Base-by-base conservation (phyloP, 2,113 vertebrate species). In the Melanerpes aurifrons region DNA sequence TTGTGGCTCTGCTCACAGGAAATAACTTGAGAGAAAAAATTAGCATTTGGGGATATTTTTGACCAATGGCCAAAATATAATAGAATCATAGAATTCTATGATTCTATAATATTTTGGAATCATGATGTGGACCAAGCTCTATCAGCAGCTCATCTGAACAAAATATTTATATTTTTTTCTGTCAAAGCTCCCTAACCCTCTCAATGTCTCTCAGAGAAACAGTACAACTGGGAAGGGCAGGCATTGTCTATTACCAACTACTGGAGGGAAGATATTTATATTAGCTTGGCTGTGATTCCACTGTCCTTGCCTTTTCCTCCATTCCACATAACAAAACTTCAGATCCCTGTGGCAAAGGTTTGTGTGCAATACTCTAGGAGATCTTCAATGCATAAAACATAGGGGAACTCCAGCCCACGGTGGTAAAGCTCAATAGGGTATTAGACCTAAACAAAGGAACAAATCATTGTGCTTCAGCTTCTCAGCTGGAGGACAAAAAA, bases 1-100 rank as follows among this genome's bases (percentile, higher is more conserved):
- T 82, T 88, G 89, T 88, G 85, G 48, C 62, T 95, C 40, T 3
- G 0, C 62, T 83, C 35, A 90, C 37, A 93, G 45, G 54, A 68
- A 89, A 86, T 63, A 89, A 89, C 64, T 82, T 72, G 21, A 80
- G 96, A 91, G 75, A 58, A 88, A 37, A 92, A 87, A 40, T 58
- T 63, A 88, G 1, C 32, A 40, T 74, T 86, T 75, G 64, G 45
- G 11, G 29, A 66, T 69, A 67, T 37, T 4, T 90, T 95, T 94
- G 83, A 89, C 63, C 54, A 76, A 50, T 40, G 45, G 86, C 77
- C 86, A 94, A 92, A 89, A 35, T 66, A 47, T 24, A 72, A 40
- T 40, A 40, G 40, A 12, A 40, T 40, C 40, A 40, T 40, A 12
- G 40, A 40, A 40, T 40, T 12, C 40, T 40, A 40, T 40, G 40